phyloP scores from a whole-genome alignment of 2,113 vertebrate genomes.

The Hassar affinis region DNA sequence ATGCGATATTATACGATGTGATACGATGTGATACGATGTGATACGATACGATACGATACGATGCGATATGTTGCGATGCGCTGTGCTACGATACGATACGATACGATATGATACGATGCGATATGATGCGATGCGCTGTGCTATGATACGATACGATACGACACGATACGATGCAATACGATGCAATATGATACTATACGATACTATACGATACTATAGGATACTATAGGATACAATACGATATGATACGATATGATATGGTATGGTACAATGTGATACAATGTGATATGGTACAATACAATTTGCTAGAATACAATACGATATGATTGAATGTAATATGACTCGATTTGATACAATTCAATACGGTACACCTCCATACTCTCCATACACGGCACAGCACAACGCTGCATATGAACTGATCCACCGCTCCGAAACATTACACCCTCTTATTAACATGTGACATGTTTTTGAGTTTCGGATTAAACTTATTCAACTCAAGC shows the following conservation, averaged over 20 bases:
- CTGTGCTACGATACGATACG: neutral
- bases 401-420: no score
- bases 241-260: neutral
- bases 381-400: no score
- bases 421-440: no score
- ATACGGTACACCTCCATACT: no score
- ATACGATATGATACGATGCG: no score
- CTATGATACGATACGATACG: neutral
- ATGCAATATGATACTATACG: neutral
- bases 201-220: neutral
- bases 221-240: no score
- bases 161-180: neutral
- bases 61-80: no score
- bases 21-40: neutral
- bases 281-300: neutral
- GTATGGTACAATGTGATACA: neutral
- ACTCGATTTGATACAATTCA: neutral
- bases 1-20: no score
- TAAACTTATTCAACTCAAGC: neutral
- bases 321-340: no score
- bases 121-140: no score
- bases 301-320: neutral
- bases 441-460: neutral
- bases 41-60: neutral
- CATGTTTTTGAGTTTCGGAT: neutral